Evolutionary conservation across 2,888 invertebrate genomes (phyloP).

Genomic region (Xanthia icteritia): DNA sequence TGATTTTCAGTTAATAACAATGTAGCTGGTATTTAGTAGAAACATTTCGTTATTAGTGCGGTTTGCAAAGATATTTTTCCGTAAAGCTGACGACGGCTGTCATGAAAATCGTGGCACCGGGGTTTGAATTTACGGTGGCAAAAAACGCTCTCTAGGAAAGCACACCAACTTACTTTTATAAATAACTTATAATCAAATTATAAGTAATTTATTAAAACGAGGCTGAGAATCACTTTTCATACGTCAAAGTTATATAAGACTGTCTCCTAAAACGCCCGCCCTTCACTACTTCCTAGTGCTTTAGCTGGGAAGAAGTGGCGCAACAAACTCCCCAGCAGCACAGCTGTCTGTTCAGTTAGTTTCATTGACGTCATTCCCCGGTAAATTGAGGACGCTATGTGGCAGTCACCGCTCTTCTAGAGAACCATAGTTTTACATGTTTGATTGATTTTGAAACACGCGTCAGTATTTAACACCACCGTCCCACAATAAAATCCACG

Average conservation of each 20-base stretch:
- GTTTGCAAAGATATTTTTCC: background rate
- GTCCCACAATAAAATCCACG: background rate
- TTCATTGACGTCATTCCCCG: background rate
- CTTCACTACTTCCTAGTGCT: background rate
- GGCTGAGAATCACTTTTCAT: background rate
- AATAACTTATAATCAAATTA: background rate
- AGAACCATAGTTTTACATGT: background rate
- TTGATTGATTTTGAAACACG: background rate
- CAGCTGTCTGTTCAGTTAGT: no score
- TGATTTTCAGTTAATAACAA: constrained; percentile 12
- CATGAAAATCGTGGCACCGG: background rate
- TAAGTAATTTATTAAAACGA: background rate
- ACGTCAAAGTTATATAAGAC: background rate
- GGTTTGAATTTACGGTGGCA: background rate
- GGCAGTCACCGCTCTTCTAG: background rate
- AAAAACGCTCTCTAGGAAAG: background rate
- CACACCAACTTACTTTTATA: background rate
- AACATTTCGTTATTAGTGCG: background rate
- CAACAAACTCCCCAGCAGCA: background rate
- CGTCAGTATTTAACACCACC: background rate
- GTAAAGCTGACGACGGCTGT: background rate
- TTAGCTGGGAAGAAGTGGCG: background rate
- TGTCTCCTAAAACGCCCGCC: no score
- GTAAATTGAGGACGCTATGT: background rate
- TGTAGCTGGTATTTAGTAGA: background rate